Percentiles rank a stretch among this genome's conserved stretches.
Conservation (phyloP, 2,113 vertebrate species). For the Haliaeetus leucogaster region DNA sequence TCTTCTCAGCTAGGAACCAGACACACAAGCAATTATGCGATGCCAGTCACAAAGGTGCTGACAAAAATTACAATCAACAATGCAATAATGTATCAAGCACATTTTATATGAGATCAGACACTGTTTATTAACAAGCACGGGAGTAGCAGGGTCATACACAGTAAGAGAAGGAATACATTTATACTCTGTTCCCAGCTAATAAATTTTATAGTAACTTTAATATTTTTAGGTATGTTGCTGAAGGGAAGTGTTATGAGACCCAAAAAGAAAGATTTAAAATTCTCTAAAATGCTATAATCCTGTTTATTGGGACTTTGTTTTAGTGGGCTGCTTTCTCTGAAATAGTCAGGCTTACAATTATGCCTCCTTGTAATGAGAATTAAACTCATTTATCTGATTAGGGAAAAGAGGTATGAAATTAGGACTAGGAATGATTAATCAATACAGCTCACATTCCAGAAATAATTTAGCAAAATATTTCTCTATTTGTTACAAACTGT, state of each 20-base stretch:
- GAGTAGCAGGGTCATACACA: neutral
- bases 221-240: conserved; percentile 24
- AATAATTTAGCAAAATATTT: neutral
- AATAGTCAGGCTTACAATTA: neutral
- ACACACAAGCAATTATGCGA: neutral
- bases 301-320: neutral
- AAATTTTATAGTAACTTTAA: conserved; percentile 51
- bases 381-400: neutral
- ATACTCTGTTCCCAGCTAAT: conserved; percentile 28
- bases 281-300: conserved; percentile 3
- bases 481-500: neutral
- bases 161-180: conserved; percentile 28
- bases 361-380: neutral
- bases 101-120: neutral
- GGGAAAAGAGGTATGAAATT: neutral
- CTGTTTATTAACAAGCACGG: neutral
- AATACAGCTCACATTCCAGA: neutral
- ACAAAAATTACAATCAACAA: conserved; percentile 28
- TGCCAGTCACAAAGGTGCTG: conserved; percentile 16
- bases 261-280: conserved; percentile 15
- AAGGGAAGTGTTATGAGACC: conserved; percentile 8
- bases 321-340: neutral
- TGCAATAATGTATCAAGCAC: neutral
- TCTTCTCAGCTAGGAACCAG: conserved; percentile 7
- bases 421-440: neutral